Percentiles rank a stretch among this genome's conserved stretches.
phyloP scores from a whole-genome alignment of 2,113 vertebrate species.

The Collichthys lucidus region DNA sequence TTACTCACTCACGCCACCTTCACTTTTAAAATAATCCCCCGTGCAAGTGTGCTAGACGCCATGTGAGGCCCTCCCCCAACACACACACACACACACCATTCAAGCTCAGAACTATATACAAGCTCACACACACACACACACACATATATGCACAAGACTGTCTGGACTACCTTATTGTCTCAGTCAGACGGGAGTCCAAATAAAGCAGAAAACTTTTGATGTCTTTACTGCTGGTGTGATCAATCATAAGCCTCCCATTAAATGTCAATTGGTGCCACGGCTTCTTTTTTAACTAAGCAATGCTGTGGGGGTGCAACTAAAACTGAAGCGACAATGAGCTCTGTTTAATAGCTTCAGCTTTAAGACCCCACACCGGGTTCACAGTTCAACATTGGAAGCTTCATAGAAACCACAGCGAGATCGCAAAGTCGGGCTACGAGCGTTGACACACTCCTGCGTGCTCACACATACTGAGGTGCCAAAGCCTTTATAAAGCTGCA shows the following conservation, averaged over 20 bases:
- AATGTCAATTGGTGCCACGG: conserved; percentile 70
- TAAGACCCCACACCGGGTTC: conserved; percentile 68
- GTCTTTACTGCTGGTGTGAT: conserved; percentile 76
- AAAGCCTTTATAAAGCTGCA: conserved; percentile 76
- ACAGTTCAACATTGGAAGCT: conserved; percentile 76
- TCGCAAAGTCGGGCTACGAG: conserved; percentile 44
- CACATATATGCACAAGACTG: conserved; percentile 32
- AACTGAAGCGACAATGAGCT: conserved; percentile 65
- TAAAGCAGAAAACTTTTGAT: conserved; percentile 80
- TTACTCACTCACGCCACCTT: conserved; percentile 80
- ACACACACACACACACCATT: conserved; percentile 18
- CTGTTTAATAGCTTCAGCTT: conserved; percentile 71
- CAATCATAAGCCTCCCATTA: conserved; percentile 76
- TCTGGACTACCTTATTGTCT: conserved; percentile 76
- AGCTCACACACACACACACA: conserved; percentile 29
- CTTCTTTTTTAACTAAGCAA: conserved; percentile 20
- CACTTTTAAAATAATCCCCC: conserved; percentile 66
- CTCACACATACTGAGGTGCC: conserved; percentile 70
- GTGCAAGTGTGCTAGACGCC: conserved; percentile 61
- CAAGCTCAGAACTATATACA: conserved; percentile 41
- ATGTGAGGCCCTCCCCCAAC: conserved; percentile 60
- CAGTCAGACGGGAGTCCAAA: conserved; percentile 66
- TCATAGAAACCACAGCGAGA: conserved; percentile 71
- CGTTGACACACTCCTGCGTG: background rate
- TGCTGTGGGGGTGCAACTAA: conserved; percentile 40